Conservation (phyloP, 2,888 invertebrate genomes). For the Pheosia tremula region DNA sequence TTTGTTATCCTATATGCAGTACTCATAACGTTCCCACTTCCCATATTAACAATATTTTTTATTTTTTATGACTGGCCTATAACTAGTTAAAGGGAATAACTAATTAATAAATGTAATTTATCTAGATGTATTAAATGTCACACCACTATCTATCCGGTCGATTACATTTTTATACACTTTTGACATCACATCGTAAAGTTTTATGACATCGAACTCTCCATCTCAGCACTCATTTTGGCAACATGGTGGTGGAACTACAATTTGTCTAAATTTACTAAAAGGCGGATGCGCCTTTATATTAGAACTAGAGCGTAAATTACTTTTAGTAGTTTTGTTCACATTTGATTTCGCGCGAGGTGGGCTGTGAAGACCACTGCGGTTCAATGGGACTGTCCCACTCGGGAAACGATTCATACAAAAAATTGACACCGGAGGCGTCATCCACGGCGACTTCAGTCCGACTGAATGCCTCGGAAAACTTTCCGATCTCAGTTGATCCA, state of each 20-base stretch:
- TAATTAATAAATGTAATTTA: conserved; percentile 61
- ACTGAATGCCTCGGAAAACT: conserved; percentile 90
- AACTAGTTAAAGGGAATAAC: conserved; percentile 75
- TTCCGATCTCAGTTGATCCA: conserved; percentile 94
- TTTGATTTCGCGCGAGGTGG: conserved; percentile 72
- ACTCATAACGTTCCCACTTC: conserved; percentile 61
- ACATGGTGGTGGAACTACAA: conserved; percentile 81
- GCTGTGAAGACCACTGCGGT: conserved; percentile 70
- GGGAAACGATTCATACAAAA: conserved; percentile 69
- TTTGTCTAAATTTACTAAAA: conserved; percentile 76
- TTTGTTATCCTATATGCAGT: conserved; percentile 72
- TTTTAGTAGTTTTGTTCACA: conserved; percentile 77
- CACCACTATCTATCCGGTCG: conserved; percentile 72
- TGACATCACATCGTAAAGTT: conserved; percentile 77
- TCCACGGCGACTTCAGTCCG: conserved; percentile 82
- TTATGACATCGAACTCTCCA: conserved; percentile 68
- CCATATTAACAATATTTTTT: conserved; percentile 57
- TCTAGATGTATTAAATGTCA: conserved; percentile 73
- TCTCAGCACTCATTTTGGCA: conserved; percentile 79
- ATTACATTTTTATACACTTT: conserved; percentile 68
- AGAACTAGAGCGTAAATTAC: conserved; percentile 60
- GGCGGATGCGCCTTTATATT: conserved; percentile 68
- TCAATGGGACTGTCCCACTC: conserved; percentile 75
- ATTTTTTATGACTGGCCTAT: conserved; percentile 66
- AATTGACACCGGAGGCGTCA: conserved; percentile 64